These are phyloP conservation scores for Agapornis roseicollis DNA, from an alignment of 2,113 vertebrate genomes.

Conservation along the genomic window DNA sequence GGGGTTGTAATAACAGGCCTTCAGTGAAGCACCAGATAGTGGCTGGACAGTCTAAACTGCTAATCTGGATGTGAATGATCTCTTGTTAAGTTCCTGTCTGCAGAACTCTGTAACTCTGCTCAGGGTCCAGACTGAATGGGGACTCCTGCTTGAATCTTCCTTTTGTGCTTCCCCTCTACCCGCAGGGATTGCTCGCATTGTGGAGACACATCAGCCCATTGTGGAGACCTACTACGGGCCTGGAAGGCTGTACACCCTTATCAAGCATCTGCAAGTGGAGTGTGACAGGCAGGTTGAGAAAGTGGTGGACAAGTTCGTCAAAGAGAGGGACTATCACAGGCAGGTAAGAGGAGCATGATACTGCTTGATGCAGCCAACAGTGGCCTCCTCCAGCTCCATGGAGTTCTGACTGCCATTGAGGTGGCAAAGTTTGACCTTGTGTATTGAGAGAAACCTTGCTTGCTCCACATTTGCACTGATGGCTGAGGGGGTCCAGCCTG, in stretches of 20 bases:
- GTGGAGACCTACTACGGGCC: constrained; percentile 97
- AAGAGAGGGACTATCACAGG: constrained; percentile 90
- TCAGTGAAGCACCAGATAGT: background rate
- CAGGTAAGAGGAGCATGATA: constrained; percentile 76
- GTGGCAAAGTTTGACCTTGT: background rate
- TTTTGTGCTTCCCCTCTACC: background rate
- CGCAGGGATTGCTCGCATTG: constrained; percentile 91
- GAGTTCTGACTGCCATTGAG: background rate
- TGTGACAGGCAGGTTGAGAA: constrained; percentile 93
- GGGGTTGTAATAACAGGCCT: background rate
- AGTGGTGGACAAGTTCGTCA: constrained; percentile 92
- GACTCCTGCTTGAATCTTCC: background rate
- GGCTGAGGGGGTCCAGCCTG: background rate
- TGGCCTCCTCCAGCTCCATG: background rate
- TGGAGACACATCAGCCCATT: constrained; percentile 97
- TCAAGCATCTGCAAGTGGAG: constrained; percentile 93
- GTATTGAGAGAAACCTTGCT: background rate
- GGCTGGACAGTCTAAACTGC: background rate
- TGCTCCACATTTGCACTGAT: background rate
- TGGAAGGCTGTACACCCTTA: constrained; percentile 89
- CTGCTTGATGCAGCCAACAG: background rate
- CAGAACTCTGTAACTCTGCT: background rate
- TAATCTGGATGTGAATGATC: background rate
- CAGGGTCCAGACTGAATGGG: background rate
- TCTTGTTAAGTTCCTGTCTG: background rate